Percentiles rank a stretch among this genome's conserved stretches.
Conservation (phyloP, 2,888 invertebrate species). For the Drosophila aldrichi region DNA sequence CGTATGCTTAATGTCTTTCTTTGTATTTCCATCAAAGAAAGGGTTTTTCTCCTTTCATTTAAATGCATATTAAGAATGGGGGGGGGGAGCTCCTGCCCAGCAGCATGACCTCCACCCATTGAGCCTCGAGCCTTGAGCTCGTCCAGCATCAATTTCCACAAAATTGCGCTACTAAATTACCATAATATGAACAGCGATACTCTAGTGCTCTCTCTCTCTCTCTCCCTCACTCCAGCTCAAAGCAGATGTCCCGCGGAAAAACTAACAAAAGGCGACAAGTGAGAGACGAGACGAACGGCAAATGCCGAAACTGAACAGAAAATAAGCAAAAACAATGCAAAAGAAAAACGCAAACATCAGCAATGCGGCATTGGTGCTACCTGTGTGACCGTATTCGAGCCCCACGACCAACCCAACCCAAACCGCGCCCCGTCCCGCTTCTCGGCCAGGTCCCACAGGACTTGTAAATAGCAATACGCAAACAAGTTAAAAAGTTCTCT, state of each 20-base stretch:
- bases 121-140: not conserved
- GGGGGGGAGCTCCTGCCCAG: not conserved
- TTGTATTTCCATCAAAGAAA: conserved; percentile 5
- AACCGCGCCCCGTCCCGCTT: not conserved
- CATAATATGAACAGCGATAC: conserved; percentile 67
- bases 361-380: conserved; percentile 74
- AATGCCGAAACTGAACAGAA: conserved; percentile 14
- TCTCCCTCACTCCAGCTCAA: not conserved
- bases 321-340: conserved; percentile 32
- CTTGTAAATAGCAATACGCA: conserved; percentile 84
- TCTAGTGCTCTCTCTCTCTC: not conserved
- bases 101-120: not conserved
- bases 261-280: conserved; percentile 64
- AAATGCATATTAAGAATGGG: conserved; percentile 31
- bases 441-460: conserved; percentile 78
- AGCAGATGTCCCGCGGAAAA: conserved; percentile 24
- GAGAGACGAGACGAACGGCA: conserved; percentile 45
- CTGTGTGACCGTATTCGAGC: conserved; percentile 29
- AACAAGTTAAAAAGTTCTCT: conserved; percentile 83
- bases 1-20: not conserved
- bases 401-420: no score
- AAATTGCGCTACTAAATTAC: conserved; percentile 83
- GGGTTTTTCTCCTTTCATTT: conserved; percentile 26
- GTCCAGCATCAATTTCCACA: conserved; percentile 80
- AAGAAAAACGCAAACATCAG: conserved; percentile 74